phyloP scores from a whole-genome alignment of 2,113 vertebrate genomes.

The Macrotis lagotis region DNA sequence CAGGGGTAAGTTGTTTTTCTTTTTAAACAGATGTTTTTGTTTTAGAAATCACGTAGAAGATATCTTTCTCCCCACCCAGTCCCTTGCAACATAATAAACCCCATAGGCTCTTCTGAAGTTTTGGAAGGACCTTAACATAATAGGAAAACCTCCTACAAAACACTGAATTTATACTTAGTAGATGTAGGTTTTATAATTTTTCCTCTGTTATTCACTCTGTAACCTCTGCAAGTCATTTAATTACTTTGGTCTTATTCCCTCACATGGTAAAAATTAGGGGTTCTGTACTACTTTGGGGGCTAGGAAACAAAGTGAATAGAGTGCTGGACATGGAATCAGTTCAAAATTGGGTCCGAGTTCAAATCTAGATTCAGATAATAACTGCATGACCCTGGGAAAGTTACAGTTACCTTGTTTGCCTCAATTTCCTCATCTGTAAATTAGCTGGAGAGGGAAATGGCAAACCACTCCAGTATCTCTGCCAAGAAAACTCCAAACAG shows the following conservation, averaged over 20 bases:
- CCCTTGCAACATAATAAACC: neutral
- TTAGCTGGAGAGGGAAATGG: neutral
- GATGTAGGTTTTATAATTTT: neutral
- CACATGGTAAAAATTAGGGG: neutral
- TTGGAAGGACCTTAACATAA: neutral
- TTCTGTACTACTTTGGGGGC: neutral
- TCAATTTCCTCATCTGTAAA: neutral
- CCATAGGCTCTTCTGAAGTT: neutral
- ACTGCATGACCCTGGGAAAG: neutral
- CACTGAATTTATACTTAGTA: neutral
- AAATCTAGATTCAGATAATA: neutral
- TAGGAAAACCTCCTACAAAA: no score
- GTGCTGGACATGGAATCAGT: no score
- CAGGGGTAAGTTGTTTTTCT: slow-evolving; percentile 81
- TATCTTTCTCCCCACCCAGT: neutral
- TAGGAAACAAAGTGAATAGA: no score
- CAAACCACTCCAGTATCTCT: neutral
- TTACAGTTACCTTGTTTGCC: neutral
- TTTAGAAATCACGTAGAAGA: neutral
- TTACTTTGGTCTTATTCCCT: neutral
- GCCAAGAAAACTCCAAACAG: neutral
- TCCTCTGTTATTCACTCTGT: neutral
- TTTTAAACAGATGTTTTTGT: neutral
- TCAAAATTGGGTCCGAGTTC: neutral
- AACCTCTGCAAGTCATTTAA: neutral